phyloP scores from a whole-genome alignment of 1,140 invertebrate genomes.

The Apis florea region DNA sequence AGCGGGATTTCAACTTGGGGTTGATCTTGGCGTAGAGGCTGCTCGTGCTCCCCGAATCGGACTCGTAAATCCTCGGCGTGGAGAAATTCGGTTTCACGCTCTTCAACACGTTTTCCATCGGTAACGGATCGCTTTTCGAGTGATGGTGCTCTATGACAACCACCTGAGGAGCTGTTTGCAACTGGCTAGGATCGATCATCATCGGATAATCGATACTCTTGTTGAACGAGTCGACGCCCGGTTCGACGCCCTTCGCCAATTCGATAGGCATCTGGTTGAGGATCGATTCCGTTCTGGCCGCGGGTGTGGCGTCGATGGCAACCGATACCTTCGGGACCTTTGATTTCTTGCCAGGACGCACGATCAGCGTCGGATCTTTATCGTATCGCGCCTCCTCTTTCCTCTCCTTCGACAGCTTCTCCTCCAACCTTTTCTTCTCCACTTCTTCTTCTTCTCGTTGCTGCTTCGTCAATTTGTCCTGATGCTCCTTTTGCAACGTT shows the following conservation, averaged over 20 bases:
- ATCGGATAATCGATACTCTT: slow-evolving; percentile 34
- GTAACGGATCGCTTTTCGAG: slow-evolving; percentile 85
- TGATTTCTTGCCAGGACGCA: slow-evolving; percentile 78
- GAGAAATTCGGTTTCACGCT: slow-evolving; percentile 66
- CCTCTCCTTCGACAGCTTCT: slow-evolving; percentile 73
- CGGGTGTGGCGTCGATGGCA: slow-evolving; percentile 88
- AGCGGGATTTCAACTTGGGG: slow-evolving; percentile 72
- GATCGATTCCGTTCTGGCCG: slow-evolving; percentile 85
- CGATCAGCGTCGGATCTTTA: slow-evolving; percentile 77
- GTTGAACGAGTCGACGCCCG: slow-evolving; percentile 24
- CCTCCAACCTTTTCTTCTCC: slow-evolving; percentile 73
- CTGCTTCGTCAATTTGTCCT: slow-evolving; percentile 79
- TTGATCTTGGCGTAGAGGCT: slow-evolving; percentile 78
- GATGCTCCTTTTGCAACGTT: slow-evolving; percentile 75
- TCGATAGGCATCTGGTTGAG: slow-evolving; percentile 88
- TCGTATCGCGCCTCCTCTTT: slow-evolving; percentile 75
- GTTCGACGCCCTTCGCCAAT: slow-evolving; percentile 79
- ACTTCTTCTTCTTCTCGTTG: slow-evolving; percentile 77
- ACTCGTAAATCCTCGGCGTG: slow-evolving; percentile 70
- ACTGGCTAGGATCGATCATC: slow-evolving; percentile 40
- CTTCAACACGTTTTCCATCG: slow-evolving; percentile 71
- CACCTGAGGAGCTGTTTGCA: slow-evolving; percentile 67
- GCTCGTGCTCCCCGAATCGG: slow-evolving; percentile 75
- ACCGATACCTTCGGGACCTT: slow-evolving; percentile 86
- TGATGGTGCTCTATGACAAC: slow-evolving; percentile 83